Evolutionary conservation across 2,888 invertebrate species (phyloP).

Genomic region (Brachyopa scutellaris): DNA sequence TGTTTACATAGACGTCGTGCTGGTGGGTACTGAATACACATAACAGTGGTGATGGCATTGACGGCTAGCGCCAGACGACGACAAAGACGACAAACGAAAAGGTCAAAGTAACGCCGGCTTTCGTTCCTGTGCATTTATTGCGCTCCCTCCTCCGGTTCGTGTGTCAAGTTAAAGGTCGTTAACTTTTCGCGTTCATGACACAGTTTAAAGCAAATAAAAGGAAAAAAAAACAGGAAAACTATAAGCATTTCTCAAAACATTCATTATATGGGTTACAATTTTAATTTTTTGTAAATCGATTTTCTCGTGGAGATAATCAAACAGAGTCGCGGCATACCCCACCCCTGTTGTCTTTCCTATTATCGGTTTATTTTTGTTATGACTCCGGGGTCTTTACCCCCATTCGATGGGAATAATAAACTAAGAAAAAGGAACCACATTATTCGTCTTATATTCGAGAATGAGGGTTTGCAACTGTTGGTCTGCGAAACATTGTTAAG

Average conservation of each 20-base stretch:
- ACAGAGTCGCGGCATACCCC: too few relatives aligned
- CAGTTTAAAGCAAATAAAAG: constrained; percentile 43
- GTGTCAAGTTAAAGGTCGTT: constrained; percentile 69
- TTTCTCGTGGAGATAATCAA: too few relatives aligned
- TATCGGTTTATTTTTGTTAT: too few relatives aligned
- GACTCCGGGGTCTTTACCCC: constrained; percentile 19
- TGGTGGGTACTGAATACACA: too few relatives aligned
- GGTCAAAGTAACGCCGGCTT: constrained; percentile 57
- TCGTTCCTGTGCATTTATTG: constrained; percentile 11
- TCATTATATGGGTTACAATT: too few relatives aligned
- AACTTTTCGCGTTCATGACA: constrained; percentile 69
- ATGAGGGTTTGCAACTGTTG: too few relatives aligned
- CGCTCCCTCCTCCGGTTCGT: constrained; percentile 23
- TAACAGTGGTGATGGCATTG: too few relatives aligned
- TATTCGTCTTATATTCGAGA: too few relatives aligned
- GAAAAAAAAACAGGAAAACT: constrained; percentile 10
- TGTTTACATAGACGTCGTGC: constrained; percentile 30
- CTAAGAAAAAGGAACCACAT: too few relatives aligned
- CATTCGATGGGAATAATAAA: not conserved
- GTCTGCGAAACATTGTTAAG: too few relatives aligned
- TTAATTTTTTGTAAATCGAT: constrained; percentile 44
- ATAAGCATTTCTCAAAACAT: constrained; percentile 12
- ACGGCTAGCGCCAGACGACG: constrained; percentile 53
- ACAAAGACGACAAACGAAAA: constrained; percentile 38
- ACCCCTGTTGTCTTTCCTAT: too few relatives aligned